Evolutionary conservation across 2,797 vertebrate species (phyloP), one percentile per base, ranked within the genome.

Genomic region (Paguma larvata): DNA sequence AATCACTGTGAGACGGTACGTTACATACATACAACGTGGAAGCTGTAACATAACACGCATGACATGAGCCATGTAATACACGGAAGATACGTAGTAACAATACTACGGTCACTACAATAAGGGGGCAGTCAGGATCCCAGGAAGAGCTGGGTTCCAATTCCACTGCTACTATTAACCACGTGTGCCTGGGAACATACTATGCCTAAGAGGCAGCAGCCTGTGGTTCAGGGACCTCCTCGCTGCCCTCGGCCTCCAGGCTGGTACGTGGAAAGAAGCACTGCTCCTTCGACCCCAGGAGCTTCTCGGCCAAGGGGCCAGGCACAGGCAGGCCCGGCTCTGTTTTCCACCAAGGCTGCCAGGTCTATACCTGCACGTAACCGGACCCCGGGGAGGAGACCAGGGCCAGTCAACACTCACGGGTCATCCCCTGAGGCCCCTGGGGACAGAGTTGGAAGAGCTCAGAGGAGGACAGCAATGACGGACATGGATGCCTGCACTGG

Each of bases 271-370:
- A 62, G 27, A 44, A 34, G 18, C 46, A 11, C 21, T 13, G 13
- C 16, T 82, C 30, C 80, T 41, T 30, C 21, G 1, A n/a, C 44
- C 56, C 63, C 18, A 19, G 32, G 13, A 18, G 30, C 44, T 51
- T 67, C 72, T 56, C 15, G 48, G 51, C 23, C 10, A 0, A 80
- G 67, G 8, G 73, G 62, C n/a, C 2, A 62, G 21, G 18, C 32
- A 16, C 0, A 0, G 16, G 89, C 67, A 41, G 30, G 34, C 48
- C 86, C 11, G 3, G n/a, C 51, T 79, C 79, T 25, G 13, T 79
- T 88, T 93, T 95, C 93, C 93, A 73, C 30, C 1, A 32, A 89
- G 27, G 53, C 93, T 89, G 78, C 94, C 90, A 85, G 82, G 51
- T 27, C 87, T n/a, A 67, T 38, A 72, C 56, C 51, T 32, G 25